phyloP scores from a whole-genome alignment of 2,888 invertebrate species.

The Amphipoea lucens region DNA sequence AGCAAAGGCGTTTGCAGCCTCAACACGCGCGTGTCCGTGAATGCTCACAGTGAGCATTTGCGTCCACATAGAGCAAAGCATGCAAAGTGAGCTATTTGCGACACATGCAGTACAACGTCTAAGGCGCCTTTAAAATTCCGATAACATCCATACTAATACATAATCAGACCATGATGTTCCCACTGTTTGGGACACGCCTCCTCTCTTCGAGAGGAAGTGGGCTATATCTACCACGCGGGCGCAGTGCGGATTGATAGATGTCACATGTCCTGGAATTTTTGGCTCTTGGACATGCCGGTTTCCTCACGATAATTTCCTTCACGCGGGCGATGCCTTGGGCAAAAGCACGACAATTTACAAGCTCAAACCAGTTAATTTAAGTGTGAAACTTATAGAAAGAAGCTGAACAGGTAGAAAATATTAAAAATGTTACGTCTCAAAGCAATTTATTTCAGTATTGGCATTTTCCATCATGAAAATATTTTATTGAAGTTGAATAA shows the following conservation, averaged over 20 bases:
- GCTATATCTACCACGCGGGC: too few relatives aligned
- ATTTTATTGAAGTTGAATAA: slow-evolving; percentile 44
- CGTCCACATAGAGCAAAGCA: not conserved
- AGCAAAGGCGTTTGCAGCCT: slow-evolving; percentile 19
- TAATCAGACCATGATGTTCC: too few relatives aligned
- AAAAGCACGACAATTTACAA: too few relatives aligned
- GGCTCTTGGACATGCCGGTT: too few relatives aligned
- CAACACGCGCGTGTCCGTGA: slow-evolving; percentile 5
- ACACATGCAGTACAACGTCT: not conserved
- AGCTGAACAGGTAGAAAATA: slow-evolving; percentile 13
- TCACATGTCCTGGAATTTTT: too few relatives aligned
- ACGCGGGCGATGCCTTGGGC: too few relatives aligned
- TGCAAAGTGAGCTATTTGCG: not conserved
- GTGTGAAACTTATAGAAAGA: slow-evolving; percentile 5
- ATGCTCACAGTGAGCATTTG: slow-evolving; percentile 22
- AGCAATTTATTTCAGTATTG: slow-evolving; percentile 40
- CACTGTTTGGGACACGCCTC: too few relatives aligned
- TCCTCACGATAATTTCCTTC: too few relatives aligned
- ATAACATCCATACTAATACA: too few relatives aligned
- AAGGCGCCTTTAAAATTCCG: not conserved
- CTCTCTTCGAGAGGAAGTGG: too few relatives aligned
- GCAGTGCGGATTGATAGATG: not conserved
- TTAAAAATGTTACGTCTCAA: slow-evolving; percentile 36
- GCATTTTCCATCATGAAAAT: slow-evolving; percentile 30
- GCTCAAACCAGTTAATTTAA: slow-evolving; percentile 10